phyloP scores from a whole-genome alignment of 2,797 vertebrate genomes.

The Typhlichthys subterraneus region DNA sequence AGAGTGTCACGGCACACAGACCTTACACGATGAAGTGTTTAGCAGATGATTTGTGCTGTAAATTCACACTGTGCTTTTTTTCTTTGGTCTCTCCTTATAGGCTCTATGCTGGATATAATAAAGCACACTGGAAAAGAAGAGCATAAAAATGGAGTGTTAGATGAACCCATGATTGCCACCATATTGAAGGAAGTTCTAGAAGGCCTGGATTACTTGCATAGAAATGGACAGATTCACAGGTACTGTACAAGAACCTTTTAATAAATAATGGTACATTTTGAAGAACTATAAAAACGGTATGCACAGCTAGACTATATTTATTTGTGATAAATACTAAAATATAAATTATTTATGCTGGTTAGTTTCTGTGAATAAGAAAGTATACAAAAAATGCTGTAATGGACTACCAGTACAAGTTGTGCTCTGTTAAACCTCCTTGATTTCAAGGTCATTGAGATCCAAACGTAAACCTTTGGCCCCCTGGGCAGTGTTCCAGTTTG shows the following conservation, averaged over 20 bases:
- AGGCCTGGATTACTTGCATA: conserved; percentile 96
- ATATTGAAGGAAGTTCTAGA: conserved; percentile 98
- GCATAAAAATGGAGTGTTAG: conserved; percentile 88
- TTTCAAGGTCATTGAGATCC: conserved; percentile 50
- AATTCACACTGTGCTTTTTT: no score
- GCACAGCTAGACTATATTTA: no score
- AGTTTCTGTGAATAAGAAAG: no score
- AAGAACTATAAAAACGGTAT: no score
- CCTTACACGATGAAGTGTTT: no score
- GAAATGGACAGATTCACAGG: conserved; percentile 98
- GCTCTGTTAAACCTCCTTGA: conserved; percentile 25
- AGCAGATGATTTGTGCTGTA: no score
- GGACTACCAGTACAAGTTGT: conserved; percentile 13
- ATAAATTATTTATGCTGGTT: no score
- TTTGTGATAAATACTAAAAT: no score
- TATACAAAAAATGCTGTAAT: neutral
- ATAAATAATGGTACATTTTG: no score
- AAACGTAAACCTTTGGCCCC: conserved; percentile 27
- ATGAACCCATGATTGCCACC: conserved; percentile 95
- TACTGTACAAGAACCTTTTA: conserved; percentile 51
- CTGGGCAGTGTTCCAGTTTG: conserved; percentile 52
- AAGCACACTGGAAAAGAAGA: conserved; percentile 94
- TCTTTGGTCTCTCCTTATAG: conserved; percentile 58
- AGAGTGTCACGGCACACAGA: no score
- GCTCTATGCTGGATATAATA: conserved; percentile 98